Conservation (phyloP, 2,888 invertebrate species). For the Bombylius major region DNA sequence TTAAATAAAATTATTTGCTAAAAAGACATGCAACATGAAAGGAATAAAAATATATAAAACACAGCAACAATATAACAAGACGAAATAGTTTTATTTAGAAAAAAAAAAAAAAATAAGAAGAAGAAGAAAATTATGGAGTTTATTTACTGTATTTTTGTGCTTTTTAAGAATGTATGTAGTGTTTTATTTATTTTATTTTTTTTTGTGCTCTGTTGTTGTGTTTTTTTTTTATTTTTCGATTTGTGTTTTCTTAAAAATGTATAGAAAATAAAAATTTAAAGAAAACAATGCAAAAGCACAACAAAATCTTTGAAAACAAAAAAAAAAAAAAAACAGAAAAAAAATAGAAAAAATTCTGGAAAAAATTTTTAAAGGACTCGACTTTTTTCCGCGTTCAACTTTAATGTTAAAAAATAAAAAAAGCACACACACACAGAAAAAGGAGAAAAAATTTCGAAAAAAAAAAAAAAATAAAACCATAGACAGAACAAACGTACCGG, state of each 20-base stretch:
- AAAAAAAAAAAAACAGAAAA: not conserved
- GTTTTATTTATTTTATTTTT: too few relatives aligned
- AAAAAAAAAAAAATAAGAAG: too few relatives aligned
- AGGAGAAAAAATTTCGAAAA: too few relatives aligned
- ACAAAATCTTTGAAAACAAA: not conserved
- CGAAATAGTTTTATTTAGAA: not conserved
- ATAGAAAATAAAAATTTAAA: not conserved
- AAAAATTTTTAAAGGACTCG: not conserved
- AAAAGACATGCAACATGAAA: slow-evolving; percentile 5
- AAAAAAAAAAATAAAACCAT: not conserved
- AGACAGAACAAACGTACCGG: not conserved
- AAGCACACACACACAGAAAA: not conserved
- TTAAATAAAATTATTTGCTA: slow-evolving; percentile 4
- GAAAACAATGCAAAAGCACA: not conserved
- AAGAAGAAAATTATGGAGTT: not conserved
- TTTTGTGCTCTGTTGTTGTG: not conserved
- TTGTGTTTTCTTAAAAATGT: too few relatives aligned
- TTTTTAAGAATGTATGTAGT: not conserved
- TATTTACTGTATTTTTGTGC: too few relatives aligned
- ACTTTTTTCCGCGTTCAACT: not conserved
- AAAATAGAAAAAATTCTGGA: not conserved
- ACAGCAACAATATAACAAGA: not conserved
- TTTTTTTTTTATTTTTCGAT: too few relatives aligned
- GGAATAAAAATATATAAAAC: not conserved
- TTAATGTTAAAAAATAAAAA: not conserved